phyloP scores from a whole-genome alignment of 23 tunicate species.

The Aplidium turbinatum region DNA sequence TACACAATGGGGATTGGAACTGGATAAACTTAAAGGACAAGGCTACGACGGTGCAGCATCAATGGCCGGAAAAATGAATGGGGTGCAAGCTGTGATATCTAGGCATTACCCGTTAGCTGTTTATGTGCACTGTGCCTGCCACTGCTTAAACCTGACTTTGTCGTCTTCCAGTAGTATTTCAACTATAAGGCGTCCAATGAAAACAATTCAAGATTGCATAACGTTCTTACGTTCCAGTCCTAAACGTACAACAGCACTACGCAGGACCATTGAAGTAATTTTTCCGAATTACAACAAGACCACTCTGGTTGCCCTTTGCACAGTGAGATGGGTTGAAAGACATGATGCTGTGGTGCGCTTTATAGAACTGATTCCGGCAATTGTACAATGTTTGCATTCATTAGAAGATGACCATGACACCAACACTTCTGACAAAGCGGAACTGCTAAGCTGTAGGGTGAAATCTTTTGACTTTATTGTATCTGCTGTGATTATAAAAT shows the following conservation, averaged over 20 bases:
- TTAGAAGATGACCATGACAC: conserved; percentile 24
- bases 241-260: conserved; percentile 9
- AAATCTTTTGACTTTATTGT: conserved; percentile 24
- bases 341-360: conserved; percentile 36
- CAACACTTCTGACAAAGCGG: conserved; percentile 13
- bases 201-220: conserved; percentile 33
- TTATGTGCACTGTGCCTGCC: conserved; percentile 27
- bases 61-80: conserved; percentile 7
- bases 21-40: conserved; percentile 10
- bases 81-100: conserved; percentile 26
- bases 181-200: conserved; percentile 5
- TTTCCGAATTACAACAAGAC: conserved; percentile 32
- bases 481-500: conserved; percentile 28
- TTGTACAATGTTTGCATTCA: conserved; percentile 28
- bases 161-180: conserved; percentile 16
- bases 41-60: conserved; percentile 13
- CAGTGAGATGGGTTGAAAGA: conserved; percentile 50
- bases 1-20: conserved; percentile 20
- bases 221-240: conserved; percentile 6
- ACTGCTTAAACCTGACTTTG: not conserved
- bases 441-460: not conserved
- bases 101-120: conserved; percentile 1
- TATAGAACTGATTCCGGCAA: conserved; percentile 23
- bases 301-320: conserved; percentile 19
- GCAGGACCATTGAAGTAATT: conserved; percentile 22